Conservation (phyloP, 2,888 invertebrate genomes). For the Thymelicus acteon region DNA sequence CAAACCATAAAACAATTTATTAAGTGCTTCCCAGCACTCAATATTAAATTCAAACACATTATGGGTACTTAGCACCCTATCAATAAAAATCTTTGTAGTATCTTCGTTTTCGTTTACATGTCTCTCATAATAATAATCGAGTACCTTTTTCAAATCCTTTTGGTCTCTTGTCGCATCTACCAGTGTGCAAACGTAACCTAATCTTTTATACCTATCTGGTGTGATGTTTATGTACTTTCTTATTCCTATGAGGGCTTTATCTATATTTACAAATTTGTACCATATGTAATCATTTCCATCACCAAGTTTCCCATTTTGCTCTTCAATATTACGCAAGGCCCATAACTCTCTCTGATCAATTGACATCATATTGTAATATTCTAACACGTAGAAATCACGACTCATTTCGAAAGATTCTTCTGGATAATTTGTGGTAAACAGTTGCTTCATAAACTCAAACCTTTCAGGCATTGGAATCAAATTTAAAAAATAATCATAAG, state of each 20-base stretch:
- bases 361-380: conserved; percentile 55
- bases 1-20: conserved; percentile 59
- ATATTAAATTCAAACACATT: conserved; percentile 57
- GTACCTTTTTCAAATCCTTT: conserved; percentile 52
- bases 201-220: conserved; percentile 48
- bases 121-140: conserved; percentile 60
- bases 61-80: conserved; percentile 48
- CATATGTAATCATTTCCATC: conserved; percentile 54
- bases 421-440: conserved; percentile 56
- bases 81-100: conserved; percentile 54
- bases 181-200: conserved; percentile 50
- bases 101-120: conserved; percentile 58
- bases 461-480: conserved; percentile 53
- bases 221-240: conserved; percentile 53
- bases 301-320: conserved; percentile 53
- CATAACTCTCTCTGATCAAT: conserved; percentile 55
- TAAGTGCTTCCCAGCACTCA: conserved; percentile 57
- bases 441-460: conserved; percentile 54
- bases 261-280: conserved; percentile 62
- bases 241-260: conserved; percentile 56
- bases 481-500: conserved; percentile 53
- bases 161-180: conserved; percentile 54
- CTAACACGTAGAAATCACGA: conserved; percentile 48
- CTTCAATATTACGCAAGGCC: conserved; percentile 58
- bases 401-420: conserved; percentile 55